Conservation (phyloP, 1,140 invertebrate species). For the Drosophila melanogaster region DNA sequence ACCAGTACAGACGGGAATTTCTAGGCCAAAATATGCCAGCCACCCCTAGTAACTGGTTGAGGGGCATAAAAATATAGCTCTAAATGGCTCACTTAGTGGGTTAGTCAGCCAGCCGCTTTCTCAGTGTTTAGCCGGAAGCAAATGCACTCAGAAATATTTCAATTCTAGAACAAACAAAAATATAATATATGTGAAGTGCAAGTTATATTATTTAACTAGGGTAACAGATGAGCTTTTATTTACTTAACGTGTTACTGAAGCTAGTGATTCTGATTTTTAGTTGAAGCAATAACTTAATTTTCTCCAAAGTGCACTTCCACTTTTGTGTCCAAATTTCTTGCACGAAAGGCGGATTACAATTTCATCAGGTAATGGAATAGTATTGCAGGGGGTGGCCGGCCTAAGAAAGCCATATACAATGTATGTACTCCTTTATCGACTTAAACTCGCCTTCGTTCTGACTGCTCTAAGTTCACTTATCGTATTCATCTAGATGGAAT, state of each 20-base stretch:
- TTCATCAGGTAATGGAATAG: constrained; percentile 35
- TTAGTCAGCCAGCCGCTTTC: constrained; percentile 10
- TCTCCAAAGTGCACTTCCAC: not conserved
- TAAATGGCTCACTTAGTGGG: constrained; percentile 43
- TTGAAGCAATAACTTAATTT: not conserved
- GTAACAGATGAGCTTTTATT: no score
- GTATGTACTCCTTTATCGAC: constrained; percentile 6
- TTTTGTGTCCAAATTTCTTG: not conserved
- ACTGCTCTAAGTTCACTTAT: constrained; percentile 35
- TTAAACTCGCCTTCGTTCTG: constrained; percentile 5
- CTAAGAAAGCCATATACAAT: not conserved
- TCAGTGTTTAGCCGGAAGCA: not conserved
- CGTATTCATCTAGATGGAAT: constrained; percentile 48
- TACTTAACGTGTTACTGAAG: no score
- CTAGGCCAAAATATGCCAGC: constrained; percentile 20
- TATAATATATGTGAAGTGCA: no score
- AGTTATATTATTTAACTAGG: no score
- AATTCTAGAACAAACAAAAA: no score
- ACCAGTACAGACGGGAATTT: constrained; percentile 16
- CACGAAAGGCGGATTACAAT: constrained; percentile 4
- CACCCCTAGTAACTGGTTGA: constrained; percentile 26
- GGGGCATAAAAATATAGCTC: not conserved
- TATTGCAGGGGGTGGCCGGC: constrained; percentile 1
- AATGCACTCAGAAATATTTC: constrained; percentile 1
- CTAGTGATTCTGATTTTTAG: no score